Base-by-base conservation (phyloP, 1,140 invertebrate genomes). In the Drosophila watanabei region DNA sequence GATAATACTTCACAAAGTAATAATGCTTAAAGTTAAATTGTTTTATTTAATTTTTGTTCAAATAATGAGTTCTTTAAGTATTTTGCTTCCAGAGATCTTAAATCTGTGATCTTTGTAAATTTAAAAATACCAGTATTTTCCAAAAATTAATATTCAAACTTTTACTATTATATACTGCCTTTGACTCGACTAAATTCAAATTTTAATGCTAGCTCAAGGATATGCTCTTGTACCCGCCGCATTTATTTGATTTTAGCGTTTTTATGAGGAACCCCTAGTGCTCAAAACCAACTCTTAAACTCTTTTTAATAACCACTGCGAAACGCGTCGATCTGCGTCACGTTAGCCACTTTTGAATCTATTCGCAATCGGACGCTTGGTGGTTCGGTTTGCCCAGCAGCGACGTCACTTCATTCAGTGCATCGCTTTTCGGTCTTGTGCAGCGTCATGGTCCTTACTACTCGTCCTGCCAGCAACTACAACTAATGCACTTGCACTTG, bases 351-450 rank as follows among this genome's bases (percentile, higher is more conserved):
- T 54, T 51, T 60, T 33, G 35, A 30, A n/a, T 39, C 45, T 14
- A 20, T 49, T 68, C 20, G 35, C 49, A 24, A 33, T 20, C 20
- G 35, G 18, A 57, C 65, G 62, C 57, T 28, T 39, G 13, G 35
- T 32, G 14, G 1, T 37, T 43, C 14, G 48, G 28, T 52, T 57
- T 54, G 10, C 6, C 41, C 41, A 51, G 46, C 41, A 71, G 59
- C 84, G 85, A 88, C 85, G 72, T 84, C 72, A 86, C 79, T 88
- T 88, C 84, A 88, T 88, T 88, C 84, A 88, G 64, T 84, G 77
- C 77, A 59, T 68, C 78, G 63, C 51, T 33, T 62, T 73, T 39
- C 37, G 51, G 14, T 28, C 72, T 80, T 49, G 64, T 80, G 85
- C 80, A 88, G 77, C 80, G 80, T 88, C 85, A 88, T 78, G 77